Evolutionary conservation across 2,113 vertebrate species (phyloP).

Genomic region (Apus apus): DNA sequence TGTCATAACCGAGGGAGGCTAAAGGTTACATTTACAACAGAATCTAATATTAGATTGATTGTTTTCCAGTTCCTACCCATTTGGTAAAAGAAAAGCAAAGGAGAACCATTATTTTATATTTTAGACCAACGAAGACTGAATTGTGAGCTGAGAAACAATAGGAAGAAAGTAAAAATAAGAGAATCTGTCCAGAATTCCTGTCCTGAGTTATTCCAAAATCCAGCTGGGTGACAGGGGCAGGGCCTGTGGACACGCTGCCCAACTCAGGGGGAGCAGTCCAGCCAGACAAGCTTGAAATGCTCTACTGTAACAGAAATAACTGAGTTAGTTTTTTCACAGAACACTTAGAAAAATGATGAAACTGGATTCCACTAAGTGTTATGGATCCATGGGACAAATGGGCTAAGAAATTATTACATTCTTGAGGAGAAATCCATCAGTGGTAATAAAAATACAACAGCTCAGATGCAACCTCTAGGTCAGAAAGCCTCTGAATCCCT

Average conservation of each 20-base stretch:
- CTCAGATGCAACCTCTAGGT: background rate
- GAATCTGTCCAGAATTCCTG: background rate
- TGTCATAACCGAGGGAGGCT: background rate
- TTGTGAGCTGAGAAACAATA: background rate
- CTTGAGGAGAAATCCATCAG: background rate
- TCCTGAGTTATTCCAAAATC: background rate
- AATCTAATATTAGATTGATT: background rate
- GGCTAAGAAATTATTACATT: background rate
- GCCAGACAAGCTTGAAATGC: background rate
- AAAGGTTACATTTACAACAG: background rate
- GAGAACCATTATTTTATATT: background rate
- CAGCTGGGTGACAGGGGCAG: background rate
- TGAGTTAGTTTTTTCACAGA: background rate
- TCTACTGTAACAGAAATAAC: background rate
- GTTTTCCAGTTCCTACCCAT: background rate
- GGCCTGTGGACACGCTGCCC: background rate
- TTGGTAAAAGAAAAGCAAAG: background rate
- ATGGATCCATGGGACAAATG: background rate
- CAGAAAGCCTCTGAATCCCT: background rate
- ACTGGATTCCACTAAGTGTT: background rate
- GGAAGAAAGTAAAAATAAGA: background rate
- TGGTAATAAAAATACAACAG: accelerated
- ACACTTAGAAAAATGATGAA: background rate
- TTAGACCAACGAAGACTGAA: background rate
- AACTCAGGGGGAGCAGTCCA: conserved; percentile 37